A percentile compares a stretch with the other conserved stretches of the same genome.
phyloP scores from a whole-genome alignment of 2,113 vertebrate genomes.

The Sander vitreus region DNA sequence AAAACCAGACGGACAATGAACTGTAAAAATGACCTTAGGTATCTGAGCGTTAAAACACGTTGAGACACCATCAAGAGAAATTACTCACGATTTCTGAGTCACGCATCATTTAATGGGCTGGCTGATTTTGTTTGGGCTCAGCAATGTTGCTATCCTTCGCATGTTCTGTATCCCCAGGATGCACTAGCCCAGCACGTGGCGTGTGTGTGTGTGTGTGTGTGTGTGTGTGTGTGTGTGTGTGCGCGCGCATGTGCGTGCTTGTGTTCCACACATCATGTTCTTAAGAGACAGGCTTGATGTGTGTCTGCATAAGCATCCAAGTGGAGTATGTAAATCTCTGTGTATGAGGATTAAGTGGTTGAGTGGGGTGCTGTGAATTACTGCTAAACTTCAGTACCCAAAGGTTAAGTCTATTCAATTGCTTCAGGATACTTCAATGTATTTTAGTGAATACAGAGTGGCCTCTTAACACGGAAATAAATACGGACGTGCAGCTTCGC shows the following conservation, averaged over 20 bases:
- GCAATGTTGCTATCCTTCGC: constrained; percentile 67
- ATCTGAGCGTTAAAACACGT: constrained; percentile 74
- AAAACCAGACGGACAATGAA: no score
- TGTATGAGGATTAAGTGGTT: constrained; percentile 55
- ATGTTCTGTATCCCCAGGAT: constrained; percentile 57
- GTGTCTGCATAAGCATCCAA: constrained; percentile 38
- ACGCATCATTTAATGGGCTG: constrained; percentile 73
- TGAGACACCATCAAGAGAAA: constrained; percentile 78
- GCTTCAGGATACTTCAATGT: constrained; percentile 42
- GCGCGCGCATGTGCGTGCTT: background rate
- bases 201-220: constrained; percentile 17
- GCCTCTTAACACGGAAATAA: constrained; percentile 55
- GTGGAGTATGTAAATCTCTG: constrained; percentile 45
- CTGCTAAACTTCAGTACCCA: constrained; percentile 34
- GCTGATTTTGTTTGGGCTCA: constrained; percentile 77
- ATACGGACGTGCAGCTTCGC: constrained; percentile 48
- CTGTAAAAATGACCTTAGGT: no score
- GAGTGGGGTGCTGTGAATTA: constrained; percentile 47
- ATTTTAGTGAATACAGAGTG: constrained; percentile 35
- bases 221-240: background rate
- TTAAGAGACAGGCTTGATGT: constrained; percentile 27
- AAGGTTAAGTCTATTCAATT: constrained; percentile 57
- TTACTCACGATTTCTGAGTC: constrained; percentile 70
- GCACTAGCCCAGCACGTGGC: constrained; percentile 34
- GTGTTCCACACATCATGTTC: background rate